Evolutionary conservation across 2,888 invertebrate species (phyloP), one percentile per base, ranked within the genome.

Genomic region (Cloeon dipterum): DNA sequence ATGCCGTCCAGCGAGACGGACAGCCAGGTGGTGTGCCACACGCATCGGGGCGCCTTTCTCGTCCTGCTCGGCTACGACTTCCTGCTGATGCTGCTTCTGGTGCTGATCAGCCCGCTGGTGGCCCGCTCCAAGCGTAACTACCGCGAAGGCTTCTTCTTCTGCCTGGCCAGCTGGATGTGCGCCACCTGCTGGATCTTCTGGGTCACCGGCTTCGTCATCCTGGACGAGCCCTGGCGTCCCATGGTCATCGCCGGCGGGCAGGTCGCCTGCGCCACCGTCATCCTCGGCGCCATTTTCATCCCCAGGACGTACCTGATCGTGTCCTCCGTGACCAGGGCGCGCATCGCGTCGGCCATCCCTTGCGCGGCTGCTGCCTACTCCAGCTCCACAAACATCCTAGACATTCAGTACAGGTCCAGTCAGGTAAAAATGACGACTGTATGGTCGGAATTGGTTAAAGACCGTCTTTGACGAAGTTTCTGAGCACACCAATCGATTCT

Each of bases 301-400:
- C 74, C 75, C 1, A 58, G 74, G 36, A 70, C 72, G 0, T 75
- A 74, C 46, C 58, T 71, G 39, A 74, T 75, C 61, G 65, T 70
- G 4, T 64, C 67, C 3, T 65, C 70, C 19, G 61, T 68, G 18
- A 66, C 69, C 17, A 58, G 68, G 16, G 68, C 70, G 32, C 66
- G 70, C 44, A 44, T 53, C n/a, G 50, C 52, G 11, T 49, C 49
- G 36, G 49, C 51, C 10, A 42, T 54, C 34, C 52, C 53, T 2
- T 43, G 49, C 11, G 35, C 49, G 18, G 45, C 44, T 8, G 25
- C 40, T 2, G 23, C 26, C 18, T 33, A 32, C 5, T 23, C 20
- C 19, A 38, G 29, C 32, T 32, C 37, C 32, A 40, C 38, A 2
- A 42, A 43, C 35, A 36, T 42, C 20, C 37, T 42, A 14, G 41